These are phyloP conservation scores for Tetraodon nigroviridis DNA, from an alignment of 2,113 vertebrate species.

Conservation along the genomic window DNA sequence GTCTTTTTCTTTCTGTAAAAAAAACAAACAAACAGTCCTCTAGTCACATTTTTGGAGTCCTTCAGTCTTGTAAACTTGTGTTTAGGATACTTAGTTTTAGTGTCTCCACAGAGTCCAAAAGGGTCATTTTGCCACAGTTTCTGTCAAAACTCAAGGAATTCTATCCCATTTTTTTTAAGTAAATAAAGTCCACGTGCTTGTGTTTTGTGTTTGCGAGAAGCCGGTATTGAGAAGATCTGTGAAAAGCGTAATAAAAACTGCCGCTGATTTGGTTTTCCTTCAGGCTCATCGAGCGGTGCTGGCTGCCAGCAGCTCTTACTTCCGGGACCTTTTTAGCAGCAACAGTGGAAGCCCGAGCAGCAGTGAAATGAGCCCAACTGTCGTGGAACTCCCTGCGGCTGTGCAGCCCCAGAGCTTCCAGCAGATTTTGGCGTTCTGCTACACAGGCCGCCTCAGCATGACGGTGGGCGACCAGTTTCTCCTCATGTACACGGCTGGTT, in stretches of 20 bases:
- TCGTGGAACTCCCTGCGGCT: slow-evolving; percentile 89
- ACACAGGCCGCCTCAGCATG: slow-evolving; percentile 95
- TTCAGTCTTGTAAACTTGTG: too few relatives aligned
- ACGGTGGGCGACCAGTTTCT: slow-evolving; percentile 96
- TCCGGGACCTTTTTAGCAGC: slow-evolving; percentile 95
- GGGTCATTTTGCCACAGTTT: background rate
- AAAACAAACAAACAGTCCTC: too few relatives aligned
- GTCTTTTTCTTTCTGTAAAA: too few relatives aligned
- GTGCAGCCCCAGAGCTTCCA: slow-evolving; percentile 97
- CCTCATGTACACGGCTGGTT: slow-evolving; percentile 95
- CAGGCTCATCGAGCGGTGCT: slow-evolving; percentile 90
- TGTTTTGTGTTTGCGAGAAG: background rate
- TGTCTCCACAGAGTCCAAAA: background rate
- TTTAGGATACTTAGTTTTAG: too few relatives aligned
- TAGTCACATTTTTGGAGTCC: too few relatives aligned
- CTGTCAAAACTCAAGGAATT: background rate
- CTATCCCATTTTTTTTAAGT: background rate
- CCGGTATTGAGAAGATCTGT: background rate
- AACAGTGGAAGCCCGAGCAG: slow-evolving; percentile 73
- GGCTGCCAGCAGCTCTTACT: slow-evolving; percentile 96
- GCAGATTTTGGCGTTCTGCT: slow-evolving; percentile 96
- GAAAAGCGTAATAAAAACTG: background rate
- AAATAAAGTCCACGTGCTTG: background rate
- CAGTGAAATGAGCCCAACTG: slow-evolving; percentile 77
- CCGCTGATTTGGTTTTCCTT: background rate